Percentiles rank a stretch among this genome's conserved stretches.
Conservation (phyloP, 1,140 invertebrate genomes). For the Lucilia sericata region DNA sequence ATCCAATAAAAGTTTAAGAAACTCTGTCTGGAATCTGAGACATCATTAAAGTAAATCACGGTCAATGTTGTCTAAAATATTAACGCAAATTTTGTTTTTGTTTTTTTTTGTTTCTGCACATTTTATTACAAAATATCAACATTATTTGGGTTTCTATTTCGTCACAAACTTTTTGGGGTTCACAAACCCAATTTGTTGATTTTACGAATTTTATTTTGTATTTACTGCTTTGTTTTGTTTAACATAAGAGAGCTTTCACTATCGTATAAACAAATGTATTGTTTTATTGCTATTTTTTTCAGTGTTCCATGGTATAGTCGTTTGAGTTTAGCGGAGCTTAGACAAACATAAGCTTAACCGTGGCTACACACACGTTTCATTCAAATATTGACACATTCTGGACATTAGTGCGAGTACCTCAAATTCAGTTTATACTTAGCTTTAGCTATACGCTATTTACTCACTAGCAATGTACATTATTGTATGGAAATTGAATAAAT, state of each 20-base stretch:
- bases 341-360: no score
- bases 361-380: no score
- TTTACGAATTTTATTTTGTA: no score
- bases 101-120: not conserved
- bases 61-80: slow-evolving; percentile 14
- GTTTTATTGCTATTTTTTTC: not conserved
- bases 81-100: not conserved
- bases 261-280: not conserved
- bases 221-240: not conserved
- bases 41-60: slow-evolving; percentile 7
- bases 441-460: no score
- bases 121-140: not conserved
- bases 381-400: no score
- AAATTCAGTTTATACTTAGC: no score
- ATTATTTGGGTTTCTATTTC: not conserved
- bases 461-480: no score
- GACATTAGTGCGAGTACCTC: no score
- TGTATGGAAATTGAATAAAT: no score
- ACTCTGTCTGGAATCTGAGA: not conserved
- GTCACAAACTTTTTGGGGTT: not conserved
- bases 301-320: not conserved
- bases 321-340: not conserved
- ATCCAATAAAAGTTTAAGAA: not conserved
- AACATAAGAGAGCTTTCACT: not conserved
- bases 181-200: not conserved